These are phyloP conservation scores for Sitodiplosis mosellana DNA, from an alignment of 1,140 invertebrate species.

Conservation along the genomic window DNA sequence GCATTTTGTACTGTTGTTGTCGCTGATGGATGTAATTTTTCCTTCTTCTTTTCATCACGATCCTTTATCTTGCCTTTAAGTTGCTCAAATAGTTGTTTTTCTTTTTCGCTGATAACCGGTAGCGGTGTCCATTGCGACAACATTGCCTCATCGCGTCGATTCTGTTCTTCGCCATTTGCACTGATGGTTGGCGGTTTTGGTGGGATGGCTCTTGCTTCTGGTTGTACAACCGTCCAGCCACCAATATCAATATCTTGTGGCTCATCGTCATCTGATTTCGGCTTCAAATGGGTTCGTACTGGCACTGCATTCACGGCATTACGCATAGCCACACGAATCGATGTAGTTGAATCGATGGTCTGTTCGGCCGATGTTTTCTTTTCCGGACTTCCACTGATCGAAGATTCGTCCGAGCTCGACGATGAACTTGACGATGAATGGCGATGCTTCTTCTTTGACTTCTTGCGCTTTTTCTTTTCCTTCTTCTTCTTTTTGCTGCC, in stretches of 20 bases:
- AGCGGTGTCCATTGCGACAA: slow-evolving; percentile 40
- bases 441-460: slow-evolving; percentile 26
- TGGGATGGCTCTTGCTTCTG: slow-evolving; percentile 4
- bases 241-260: slow-evolving; percentile 23
- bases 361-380: slow-evolving; percentile 26
- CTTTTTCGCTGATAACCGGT: slow-evolving; percentile 33
- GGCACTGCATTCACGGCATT: slow-evolving; percentile 26
- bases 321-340: slow-evolving; percentile 46
- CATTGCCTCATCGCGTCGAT: slow-evolving; percentile 28
- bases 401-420: slow-evolving; percentile 14
- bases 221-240: slow-evolving; percentile 16
- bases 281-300: slow-evolving; percentile 14
- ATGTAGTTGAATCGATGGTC: slow-evolving; percentile 32
- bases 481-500: slow-evolving; percentile 28
- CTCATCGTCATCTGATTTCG: slow-evolving; percentile 14
- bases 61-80: slow-evolving; percentile 32
- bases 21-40: slow-evolving; percentile 3
- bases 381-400: slow-evolving; percentile 28
- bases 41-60: slow-evolving; percentile 8
- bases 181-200: slow-evolving; percentile 5
- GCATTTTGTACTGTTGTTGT: slow-evolving; percentile 3
- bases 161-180: slow-evolving; percentile 10
- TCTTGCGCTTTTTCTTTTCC: slow-evolving; percentile 36
- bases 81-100: slow-evolving; percentile 35
- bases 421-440: slow-evolving; percentile 11